Evolutionary conservation across 2,797 vertebrate species (phyloP), one percentile per base, ranked within the genome.

Genomic region (Morus bassanus): DNA sequence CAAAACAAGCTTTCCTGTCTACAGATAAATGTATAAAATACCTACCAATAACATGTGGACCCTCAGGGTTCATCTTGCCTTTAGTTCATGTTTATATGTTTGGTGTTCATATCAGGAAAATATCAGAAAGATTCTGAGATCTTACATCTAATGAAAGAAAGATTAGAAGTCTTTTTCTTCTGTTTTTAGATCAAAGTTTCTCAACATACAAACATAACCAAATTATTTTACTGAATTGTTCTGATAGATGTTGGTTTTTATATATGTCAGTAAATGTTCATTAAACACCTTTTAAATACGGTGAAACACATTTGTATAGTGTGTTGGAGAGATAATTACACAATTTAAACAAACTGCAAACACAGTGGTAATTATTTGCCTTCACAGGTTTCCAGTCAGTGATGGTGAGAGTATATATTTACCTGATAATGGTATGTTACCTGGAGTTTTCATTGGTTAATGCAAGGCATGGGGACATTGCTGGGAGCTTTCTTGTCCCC

Each of bases 301-400:
- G 30, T 53, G 37, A 25, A 85, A 46, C 14, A 11, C 59, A 72
- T 95, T 93, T 87, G 25, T 79, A 59, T 90, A 69, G 31, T 81
- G 69, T 39, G 5, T 54, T 91, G 50, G 54, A 94, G 59, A 89
- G 65, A 94, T 95, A 97, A 95, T 97, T 96, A 69, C 56, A 90
- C 35, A 72, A 45, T 95, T 93, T 56, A 68, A 97, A 91, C 19
- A 92, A 89, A 82, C 43, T 88, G 63, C 95, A 78, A 96, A 69
- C 50, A 67, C 65, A 95, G 57, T 75, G 61, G 41, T 95, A 97
- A 96, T 94, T 95, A 61, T 27, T 92, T 68, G 30, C 41, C 60
- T 96, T 78, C 43, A 27, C 0, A 12, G 27, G 28, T 95, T 97
- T 92, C 88, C 88, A 88, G 7, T 69, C 57, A 94, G 28, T n/a